A percentile compares a stretch with the other conserved stretches of the same genome.
These are phyloP conservation scores for Malurus splendens DNA, from an alignment of 2,797 vertebrate genomes.

Conservation along the genomic window DNA sequence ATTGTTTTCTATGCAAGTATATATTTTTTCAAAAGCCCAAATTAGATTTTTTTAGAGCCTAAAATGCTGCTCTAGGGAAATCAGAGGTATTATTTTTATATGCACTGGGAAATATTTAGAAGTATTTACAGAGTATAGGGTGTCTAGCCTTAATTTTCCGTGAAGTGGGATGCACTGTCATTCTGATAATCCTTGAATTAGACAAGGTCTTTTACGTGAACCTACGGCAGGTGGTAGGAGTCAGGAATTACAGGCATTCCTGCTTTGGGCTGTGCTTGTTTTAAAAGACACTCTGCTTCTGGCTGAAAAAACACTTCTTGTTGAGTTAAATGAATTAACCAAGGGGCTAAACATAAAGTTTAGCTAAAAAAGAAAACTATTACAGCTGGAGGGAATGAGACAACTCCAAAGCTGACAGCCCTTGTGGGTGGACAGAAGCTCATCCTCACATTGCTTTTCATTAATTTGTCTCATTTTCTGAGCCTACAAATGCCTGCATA, in stretches of 20 bases:
- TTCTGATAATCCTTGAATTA: conserved; percentile 56
- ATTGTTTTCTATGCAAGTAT: neutral
- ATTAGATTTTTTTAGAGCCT: neutral
- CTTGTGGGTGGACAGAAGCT: neutral
- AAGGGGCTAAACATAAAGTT: conserved; percentile 12
- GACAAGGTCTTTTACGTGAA: conserved; percentile 51
- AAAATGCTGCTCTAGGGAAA: neutral
- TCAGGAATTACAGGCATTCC: conserved; percentile 81
- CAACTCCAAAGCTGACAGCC: neutral
- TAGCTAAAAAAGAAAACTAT: neutral
- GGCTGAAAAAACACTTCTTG: conserved; percentile 51
- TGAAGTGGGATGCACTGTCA: neutral
- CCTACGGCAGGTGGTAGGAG: conserved; percentile 72
- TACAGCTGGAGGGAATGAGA: neutral
- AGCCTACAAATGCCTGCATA: neutral
- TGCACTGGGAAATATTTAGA: neutral
- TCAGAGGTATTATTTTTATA: neutral
- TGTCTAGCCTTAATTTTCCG: neutral
- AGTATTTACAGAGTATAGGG: neutral
- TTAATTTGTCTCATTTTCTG: neutral
- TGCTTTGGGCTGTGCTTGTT: conserved; percentile 72
- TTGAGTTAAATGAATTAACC: conserved; percentile 25
- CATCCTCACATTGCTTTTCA: rapidly evolving
- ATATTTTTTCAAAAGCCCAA: neutral
- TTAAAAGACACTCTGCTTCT: conserved; percentile 41